These are phyloP conservation scores for Pangasius macronema DNA, from an alignment of 2,797 vertebrate genomes.

Conservation along the genomic window DNA sequence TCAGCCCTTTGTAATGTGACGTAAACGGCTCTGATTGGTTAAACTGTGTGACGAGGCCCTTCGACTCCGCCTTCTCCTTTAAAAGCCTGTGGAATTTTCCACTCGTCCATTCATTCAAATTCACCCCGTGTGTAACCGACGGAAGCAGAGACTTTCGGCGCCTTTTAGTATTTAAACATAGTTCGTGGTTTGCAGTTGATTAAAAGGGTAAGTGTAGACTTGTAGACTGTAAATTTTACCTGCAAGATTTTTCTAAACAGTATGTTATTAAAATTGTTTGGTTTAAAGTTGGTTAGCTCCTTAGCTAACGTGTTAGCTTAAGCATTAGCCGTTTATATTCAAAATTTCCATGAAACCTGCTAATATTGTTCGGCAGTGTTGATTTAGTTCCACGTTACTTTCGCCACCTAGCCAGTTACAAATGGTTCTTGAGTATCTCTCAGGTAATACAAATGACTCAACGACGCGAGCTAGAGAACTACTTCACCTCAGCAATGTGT, in stretches of 20 bases:
- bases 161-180: neutral
- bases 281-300: neutral
- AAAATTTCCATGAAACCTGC: neutral
- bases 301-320: neutral
- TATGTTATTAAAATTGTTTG: neutral
- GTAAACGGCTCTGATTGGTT: slow-evolving; percentile 56
- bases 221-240: neutral
- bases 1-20: neutral
- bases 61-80: neutral
- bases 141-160: neutral
- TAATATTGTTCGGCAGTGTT: neutral
- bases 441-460: neutral
- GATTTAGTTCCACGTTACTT: neutral
- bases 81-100: slow-evolving; percentile 74
- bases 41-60: fast-evolving
- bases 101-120: slow-evolving; percentile 50
- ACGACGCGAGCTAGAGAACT: neutral
- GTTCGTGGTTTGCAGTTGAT: neutral
- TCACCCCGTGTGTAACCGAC: neutral
- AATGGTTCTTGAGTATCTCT: neutral
- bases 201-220: slow-evolving; percentile 21
- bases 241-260: neutral
- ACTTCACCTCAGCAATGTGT: neutral
- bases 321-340: neutral
- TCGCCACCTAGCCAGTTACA: neutral